Percentiles rank a stretch among this genome's conserved stretches.
Evolutionary conservation across 1,140 invertebrate species (phyloP).

Genomic region (Radopholus similis): DNA sequence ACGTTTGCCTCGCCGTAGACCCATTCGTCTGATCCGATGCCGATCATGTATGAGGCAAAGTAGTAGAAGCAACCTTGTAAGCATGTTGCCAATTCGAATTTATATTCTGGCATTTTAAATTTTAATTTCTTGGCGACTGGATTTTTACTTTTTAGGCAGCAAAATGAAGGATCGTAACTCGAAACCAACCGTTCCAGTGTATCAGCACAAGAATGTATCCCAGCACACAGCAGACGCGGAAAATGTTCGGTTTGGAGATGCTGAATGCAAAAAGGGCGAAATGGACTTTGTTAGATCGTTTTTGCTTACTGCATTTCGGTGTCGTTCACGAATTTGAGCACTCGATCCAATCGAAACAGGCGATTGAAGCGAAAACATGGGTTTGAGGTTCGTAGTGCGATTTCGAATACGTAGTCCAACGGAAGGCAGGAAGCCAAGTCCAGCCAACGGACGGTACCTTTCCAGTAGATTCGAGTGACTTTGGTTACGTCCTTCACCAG

Average conservation of each 20-base stretch:
- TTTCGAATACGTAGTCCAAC: conserved; percentile 6
- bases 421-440: not conserved
- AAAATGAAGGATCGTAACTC: no score
- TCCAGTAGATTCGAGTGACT: not conserved
- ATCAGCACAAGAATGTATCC: conserved; percentile 86
- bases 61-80: conserved; percentile 93
- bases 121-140: no score
- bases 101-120: no score
- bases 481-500: conserved; percentile 7
- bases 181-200: conserved; percentile 96
- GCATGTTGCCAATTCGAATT: no score
- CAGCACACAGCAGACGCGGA: conserved; percentile 64
- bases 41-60: conserved; percentile 74
- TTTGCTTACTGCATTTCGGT: conserved; percentile 13
- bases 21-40: conserved; percentile 84
- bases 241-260: conserved; percentile 72
- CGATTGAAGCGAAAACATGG: conserved; percentile 14
- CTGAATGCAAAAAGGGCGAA: conserved; percentile 68
- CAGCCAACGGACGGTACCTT: not conserved
- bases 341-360: not conserved
- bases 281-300: conserved; percentile 68
- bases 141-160: no score
- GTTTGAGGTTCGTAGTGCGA: conserved; percentile 6
- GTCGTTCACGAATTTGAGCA: not conserved
- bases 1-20: conserved; percentile 64